phyloP scores from a whole-genome alignment of 2,113 vertebrate genomes.

The Sphyrna mokarran region DNA sequence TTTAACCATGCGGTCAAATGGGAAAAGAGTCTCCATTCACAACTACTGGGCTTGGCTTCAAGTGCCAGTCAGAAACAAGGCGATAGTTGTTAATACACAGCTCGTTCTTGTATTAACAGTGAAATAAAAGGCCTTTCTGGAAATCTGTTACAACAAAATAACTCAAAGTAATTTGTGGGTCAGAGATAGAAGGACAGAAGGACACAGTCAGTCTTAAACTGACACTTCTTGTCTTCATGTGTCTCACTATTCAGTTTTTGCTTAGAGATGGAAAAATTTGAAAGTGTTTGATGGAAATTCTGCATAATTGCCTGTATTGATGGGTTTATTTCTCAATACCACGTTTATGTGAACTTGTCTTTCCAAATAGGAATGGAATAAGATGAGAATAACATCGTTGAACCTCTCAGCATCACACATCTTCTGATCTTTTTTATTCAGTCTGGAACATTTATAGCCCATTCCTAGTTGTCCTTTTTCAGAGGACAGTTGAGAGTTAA shows the following conservation, averaged over 20 bases:
- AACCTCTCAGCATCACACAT: too few relatives aligned
- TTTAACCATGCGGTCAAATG: slow-evolving; percentile 37
- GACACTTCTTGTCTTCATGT: slow-evolving; percentile 47
- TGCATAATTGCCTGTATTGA: slow-evolving; percentile 33
- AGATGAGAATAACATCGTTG: too few relatives aligned
- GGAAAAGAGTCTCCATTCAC: slow-evolving; percentile 60
- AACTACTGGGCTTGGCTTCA: slow-evolving; percentile 54
- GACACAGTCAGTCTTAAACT: slow-evolving; percentile 50
- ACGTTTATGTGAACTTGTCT: slow-evolving; percentile 10
- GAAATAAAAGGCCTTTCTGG: slow-evolving; percentile 65
- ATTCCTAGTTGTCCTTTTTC: too few relatives aligned
- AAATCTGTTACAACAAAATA: slow-evolving; percentile 55
- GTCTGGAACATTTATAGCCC: too few relatives aligned
- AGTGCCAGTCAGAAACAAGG: slow-evolving; percentile 71
- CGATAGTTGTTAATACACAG: slow-evolving; percentile 64
- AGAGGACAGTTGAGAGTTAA: too few relatives aligned
- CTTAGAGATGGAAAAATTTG: slow-evolving; percentile 42
- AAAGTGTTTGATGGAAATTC: slow-evolving; percentile 48
- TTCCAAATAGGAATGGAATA: not conserved
- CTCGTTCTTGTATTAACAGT: slow-evolving; percentile 58
- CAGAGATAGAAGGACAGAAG: slow-evolving; percentile 48
- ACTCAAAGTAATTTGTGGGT: slow-evolving; percentile 53
- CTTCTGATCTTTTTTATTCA: too few relatives aligned
- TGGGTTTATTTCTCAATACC: slow-evolving; percentile 36
- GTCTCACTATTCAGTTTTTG: slow-evolving; percentile 55